A percentile compares a stretch with the other conserved stretches of the same genome.
Conservation (phyloP, 2,888 invertebrate species). For the Synergus gifuensis region DNA sequence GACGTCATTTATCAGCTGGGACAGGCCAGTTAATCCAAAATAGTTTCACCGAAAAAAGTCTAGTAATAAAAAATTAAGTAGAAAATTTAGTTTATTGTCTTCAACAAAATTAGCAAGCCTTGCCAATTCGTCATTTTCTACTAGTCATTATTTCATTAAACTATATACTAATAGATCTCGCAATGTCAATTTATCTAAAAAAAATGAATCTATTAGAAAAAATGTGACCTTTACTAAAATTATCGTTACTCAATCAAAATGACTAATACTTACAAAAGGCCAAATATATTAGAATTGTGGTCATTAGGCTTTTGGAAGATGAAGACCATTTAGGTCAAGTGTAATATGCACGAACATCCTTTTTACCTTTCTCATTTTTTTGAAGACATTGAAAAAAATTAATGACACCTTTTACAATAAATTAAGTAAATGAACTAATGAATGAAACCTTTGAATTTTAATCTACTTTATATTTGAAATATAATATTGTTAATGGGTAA, state of each 20-base stretch:
- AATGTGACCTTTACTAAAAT: background rate
- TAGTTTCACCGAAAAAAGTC: background rate
- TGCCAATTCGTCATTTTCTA: background rate
- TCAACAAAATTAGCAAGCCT: background rate
- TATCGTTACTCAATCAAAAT: background rate
- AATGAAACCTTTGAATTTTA: background rate
- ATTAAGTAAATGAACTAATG: background rate
- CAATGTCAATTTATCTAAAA: background rate
- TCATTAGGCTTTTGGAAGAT: no score
- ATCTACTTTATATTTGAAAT: background rate
- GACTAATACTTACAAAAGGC: background rate
- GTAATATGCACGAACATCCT: background rate
- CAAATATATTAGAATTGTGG: background rate
- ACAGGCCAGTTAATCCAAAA: background rate
- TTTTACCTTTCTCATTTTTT: background rate
- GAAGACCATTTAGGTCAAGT: constrained; percentile 11
- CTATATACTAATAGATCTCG: background rate
- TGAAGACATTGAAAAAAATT: background rate
- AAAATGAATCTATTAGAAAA: background rate
- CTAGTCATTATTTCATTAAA: background rate
- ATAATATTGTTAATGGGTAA: background rate
- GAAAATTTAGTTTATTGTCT: background rate
- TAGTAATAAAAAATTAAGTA: background rate
- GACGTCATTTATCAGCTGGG: constrained; percentile 9
- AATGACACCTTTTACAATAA: background rate